These are phyloP conservation scores for Agelas oroides DNA, from an alignment of 37 sponge, comb jelly and placozoan species.

Conservation along the genomic window DNA sequence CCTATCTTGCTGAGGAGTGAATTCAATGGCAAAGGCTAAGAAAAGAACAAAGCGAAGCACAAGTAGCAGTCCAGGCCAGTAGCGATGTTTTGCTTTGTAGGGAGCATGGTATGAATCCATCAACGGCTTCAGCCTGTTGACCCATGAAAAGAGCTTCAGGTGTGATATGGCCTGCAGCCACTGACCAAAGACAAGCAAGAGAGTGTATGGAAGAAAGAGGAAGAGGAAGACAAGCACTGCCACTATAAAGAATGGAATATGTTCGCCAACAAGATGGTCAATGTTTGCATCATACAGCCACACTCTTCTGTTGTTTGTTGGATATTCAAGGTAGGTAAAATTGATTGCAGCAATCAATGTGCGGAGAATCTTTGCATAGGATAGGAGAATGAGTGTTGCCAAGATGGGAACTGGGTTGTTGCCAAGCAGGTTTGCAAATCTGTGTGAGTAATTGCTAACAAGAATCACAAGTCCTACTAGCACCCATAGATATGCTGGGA, in stretches of 20 bases:
- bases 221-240: background rate
- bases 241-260: background rate
- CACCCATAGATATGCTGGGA: constrained; percentile 11
- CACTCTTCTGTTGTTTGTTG: too few relatives aligned
- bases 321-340: background rate
- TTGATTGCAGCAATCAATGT: background rate
- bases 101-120: constrained; percentile 26
- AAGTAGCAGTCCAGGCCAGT: constrained; percentile 24
- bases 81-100: constrained; percentile 5
- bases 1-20: background rate
- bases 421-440: background rate
- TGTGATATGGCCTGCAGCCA: background rate
- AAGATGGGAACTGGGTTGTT: constrained; percentile 24
- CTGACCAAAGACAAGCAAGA: constrained; percentile 8
- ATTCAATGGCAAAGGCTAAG: background rate
- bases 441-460: background rate
- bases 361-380: constrained; percentile 20
- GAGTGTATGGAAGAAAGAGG: background rate
- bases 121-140: background rate
- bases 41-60: background rate
- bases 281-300: constrained; percentile 21
- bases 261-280: background rate
- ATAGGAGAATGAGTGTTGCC: constrained; percentile 32
- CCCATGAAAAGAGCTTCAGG: background rate
- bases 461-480: constrained; percentile 6